These are phyloP conservation scores for Scolopax bukidnonensis DNA, from an alignment of 2,797 vertebrate genomes.

Conservation along the genomic window DNA sequence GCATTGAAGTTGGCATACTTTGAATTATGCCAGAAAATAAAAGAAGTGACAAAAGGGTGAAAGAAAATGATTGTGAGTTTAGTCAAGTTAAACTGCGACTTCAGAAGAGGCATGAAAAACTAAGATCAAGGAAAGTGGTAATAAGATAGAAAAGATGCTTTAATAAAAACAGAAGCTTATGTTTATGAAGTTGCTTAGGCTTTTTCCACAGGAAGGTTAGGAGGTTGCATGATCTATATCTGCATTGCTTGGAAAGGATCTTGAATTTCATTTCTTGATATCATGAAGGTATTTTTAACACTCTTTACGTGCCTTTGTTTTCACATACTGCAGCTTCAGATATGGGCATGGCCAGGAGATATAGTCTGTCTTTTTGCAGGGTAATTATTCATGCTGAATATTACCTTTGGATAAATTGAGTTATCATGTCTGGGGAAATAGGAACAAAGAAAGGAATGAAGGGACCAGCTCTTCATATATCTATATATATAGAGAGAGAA, in stretches of 20 bases:
- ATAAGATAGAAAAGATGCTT: neutral
- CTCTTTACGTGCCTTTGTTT: neutral
- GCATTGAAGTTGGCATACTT: neutral
- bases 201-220: neutral
- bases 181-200: neutral
- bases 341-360: neutral
- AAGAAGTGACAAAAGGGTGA: neutral
- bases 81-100: neutral
- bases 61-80: neutral
- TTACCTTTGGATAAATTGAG: neutral
- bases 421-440: neutral
- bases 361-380: neutral
- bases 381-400: neutral
- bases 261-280: neutral
- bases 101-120: neutral
- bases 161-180: neutral
- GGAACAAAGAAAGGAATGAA: neutral
- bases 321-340: neutral
- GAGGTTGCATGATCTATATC: neutral
- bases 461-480: neutral
- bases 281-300: neutral
- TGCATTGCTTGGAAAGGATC: neutral
- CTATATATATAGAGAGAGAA: accelerated
- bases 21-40: neutral
- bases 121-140: neutral